A percentile compares a stretch with the other conserved stretches of the same genome.
Conservation (phyloP, 2,888 invertebrate genomes). For the Rhagonycha lutea region DNA sequence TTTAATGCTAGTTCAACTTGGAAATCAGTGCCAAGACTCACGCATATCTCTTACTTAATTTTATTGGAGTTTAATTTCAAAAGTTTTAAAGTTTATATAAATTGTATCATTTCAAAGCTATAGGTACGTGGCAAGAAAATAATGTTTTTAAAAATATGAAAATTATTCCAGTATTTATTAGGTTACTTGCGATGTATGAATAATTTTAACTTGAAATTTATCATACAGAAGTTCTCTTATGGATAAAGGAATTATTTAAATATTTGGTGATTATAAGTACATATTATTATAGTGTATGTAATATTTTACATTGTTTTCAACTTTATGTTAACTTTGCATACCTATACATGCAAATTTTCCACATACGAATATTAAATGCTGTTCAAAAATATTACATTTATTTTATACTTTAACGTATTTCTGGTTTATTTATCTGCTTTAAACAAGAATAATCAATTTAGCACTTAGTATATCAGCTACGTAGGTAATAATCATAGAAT, state of each 20-base stretch:
- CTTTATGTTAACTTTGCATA: neutral
- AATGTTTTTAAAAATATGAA: neutral
- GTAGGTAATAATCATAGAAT: too few relatives aligned
- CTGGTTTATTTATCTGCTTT: too few relatives aligned
- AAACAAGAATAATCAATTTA: too few relatives aligned
- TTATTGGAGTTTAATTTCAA: neutral
- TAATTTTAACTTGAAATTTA: neutral
- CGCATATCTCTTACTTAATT: neutral
- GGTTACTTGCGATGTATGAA: neutral
- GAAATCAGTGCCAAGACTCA: neutral
- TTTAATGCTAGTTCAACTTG: neutral
- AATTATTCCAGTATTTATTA: neutral
- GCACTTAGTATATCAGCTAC: too few relatives aligned
- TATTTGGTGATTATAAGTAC: neutral
- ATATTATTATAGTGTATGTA: neutral
- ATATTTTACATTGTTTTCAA: slow-evolving; percentile 8
- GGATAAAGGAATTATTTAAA: neutral
- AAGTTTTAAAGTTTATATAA: neutral
- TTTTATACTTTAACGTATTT: too few relatives aligned
- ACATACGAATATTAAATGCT: slow-evolving; percentile 6
- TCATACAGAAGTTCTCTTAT: neutral
- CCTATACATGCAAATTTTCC: slow-evolving; percentile 19
- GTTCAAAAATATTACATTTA: neutral
- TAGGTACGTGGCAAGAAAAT: neutral
- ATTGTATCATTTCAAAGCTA: neutral